Base-by-base conservation (phyloP, 2,113 vertebrate genomes). In the Arenaria interpres region DNA sequence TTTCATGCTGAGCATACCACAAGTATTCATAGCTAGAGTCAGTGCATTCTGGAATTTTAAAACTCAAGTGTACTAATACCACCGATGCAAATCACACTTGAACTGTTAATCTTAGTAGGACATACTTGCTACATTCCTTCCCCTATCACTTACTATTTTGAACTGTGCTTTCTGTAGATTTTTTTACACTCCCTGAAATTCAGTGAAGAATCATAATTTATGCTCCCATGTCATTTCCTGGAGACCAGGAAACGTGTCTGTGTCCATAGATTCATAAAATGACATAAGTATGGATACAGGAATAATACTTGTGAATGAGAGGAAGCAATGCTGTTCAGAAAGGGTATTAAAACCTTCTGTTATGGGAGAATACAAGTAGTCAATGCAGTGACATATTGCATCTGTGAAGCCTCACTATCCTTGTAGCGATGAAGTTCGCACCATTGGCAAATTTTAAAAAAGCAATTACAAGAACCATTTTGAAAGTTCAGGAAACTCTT, bases 401-500 rank as follows among this genome's bases (percentile, higher is more conserved):
- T 66, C 50, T 63, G 43, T n/a, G 68, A 88, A 94, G 27, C 3
- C 69, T 19, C 62, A 43, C 63, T 27, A 54, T 46, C 37, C 72
- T 53, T 27, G 23, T n/a, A 77, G n/a, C 35, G 85, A 45, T 59
- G 74, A 87, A 62, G n/a, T 83, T 74, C 19, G 48, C 82, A 88
- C 95, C 96, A 86, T 76, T 96, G 95, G 39, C 32, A 95, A 66
- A 33, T 83, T 76, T 68, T 37, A 10, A 68, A 60, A 85, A 50
- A 79, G 14, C 50, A 75, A 83, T 96, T 95, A 94, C 22, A 78
- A 60, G 68, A 85, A 82, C 37, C 56, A 67, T 97, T 96, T 76
- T 78, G 66, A 81, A 96, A 95, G 54, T 96, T 5, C 89, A 60
- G 48, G 37, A 76, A 95, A 97, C 74, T 82, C 93, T 74, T 57